Percentiles rank a stretch among this genome's conserved stretches.
Conservation (phyloP, 1,140 invertebrate species). For the Drosophila kohkoa region DNA sequence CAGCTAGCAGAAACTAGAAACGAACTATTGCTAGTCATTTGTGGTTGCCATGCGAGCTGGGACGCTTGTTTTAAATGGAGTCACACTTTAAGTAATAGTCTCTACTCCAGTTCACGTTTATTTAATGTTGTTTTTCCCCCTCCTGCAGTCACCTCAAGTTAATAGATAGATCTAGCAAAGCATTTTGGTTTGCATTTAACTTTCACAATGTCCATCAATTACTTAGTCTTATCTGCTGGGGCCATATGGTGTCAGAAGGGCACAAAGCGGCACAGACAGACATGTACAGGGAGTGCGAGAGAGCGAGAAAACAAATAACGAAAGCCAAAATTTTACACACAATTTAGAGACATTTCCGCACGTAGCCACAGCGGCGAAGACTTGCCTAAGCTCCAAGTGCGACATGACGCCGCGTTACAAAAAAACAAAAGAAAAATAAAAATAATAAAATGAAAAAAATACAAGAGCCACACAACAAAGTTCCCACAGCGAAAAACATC, state of each 20-base stretch:
- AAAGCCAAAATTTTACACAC: slow-evolving; percentile 74
- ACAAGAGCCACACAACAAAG: slow-evolving; percentile 38
- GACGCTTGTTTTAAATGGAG: not conserved
- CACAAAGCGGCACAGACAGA: slow-evolving; percentile 34
- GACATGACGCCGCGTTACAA: slow-evolving; percentile 45
- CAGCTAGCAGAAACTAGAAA: not conserved
- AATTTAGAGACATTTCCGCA: slow-evolving; percentile 82
- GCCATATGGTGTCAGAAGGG: slow-evolving; percentile 72
- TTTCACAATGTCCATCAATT: slow-evolving; percentile 69
- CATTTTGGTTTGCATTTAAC: slow-evolving; percentile 46
- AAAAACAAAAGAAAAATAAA: slow-evolving; percentile 44
- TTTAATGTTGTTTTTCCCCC: not conserved
- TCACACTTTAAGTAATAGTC: slow-evolving; percentile 6
- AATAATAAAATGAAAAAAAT: slow-evolving; percentile 28
- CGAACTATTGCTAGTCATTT: slow-evolving; percentile 17
- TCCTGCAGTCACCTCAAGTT: not conserved
- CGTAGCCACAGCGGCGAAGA: slow-evolving; percentile 43
- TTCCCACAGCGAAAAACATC: slow-evolving; percentile 59
- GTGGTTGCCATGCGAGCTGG: slow-evolving; percentile 12
- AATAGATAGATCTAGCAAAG: slow-evolving; percentile 23
- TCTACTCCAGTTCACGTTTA: not conserved
- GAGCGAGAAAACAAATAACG: slow-evolving; percentile 58
- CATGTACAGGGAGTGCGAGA: slow-evolving; percentile 13
- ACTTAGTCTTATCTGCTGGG: slow-evolving; percentile 71
- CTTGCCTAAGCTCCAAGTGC: slow-evolving; percentile 58